These are phyloP conservation scores for Hypanus sabinus DNA, from an alignment of 2,113 vertebrate genomes.

Conservation along the genomic window DNA sequence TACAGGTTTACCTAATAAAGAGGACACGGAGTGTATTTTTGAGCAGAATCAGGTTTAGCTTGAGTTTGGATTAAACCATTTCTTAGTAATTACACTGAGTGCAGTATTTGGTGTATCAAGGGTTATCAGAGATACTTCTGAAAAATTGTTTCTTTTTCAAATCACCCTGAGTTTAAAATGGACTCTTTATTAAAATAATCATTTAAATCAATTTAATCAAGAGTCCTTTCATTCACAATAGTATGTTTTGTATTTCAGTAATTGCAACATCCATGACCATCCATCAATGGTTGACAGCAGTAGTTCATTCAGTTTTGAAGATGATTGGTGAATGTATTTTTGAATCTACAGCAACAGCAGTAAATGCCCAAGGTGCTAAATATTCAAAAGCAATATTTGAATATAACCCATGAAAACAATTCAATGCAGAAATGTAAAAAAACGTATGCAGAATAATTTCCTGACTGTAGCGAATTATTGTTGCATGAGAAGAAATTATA, in stretches of 20 bases:
- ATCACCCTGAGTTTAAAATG: background rate
- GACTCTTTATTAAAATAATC: background rate
- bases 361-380: background rate
- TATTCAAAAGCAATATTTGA: background rate
- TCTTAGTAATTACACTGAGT: background rate
- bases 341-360: background rate
- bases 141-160: background rate
- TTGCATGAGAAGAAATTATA: background rate
- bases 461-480: background rate
- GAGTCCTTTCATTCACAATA: background rate
- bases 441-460: background rate
- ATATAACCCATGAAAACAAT: background rate
- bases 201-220: background rate
- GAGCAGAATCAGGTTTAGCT: too few relatives aligned
- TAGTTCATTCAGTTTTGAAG: background rate
- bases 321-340: background rate
- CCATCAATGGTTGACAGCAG: background rate
- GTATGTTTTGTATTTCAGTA: background rate
- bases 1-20: too few relatives aligned
- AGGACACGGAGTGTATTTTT: too few relatives aligned
- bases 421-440: background rate
- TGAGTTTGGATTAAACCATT: background rate
- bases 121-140: background rate
- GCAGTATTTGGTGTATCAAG: too few relatives aligned
- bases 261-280: background rate